phyloP scores from a whole-genome alignment of 1,140 invertebrate genomes.

The Probaryconus sp. region DNA sequence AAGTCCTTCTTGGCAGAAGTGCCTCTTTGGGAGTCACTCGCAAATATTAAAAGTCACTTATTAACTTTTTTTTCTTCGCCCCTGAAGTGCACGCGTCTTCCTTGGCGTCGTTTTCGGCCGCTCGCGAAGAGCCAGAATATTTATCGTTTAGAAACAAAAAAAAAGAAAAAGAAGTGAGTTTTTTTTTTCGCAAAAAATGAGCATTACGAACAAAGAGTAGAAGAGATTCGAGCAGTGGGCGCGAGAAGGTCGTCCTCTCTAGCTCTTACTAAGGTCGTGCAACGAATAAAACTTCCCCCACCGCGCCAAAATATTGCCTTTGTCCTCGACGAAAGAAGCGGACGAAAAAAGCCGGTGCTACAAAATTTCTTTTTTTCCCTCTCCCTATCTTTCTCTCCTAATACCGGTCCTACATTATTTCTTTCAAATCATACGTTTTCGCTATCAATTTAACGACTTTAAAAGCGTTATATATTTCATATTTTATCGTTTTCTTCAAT shows the following conservation, averaged over 20 bases:
- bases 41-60: too few species aligned
- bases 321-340: constrained; percentile 38
- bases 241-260: constrained; percentile 58
- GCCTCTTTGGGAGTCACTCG: too few species aligned
- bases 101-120: constrained; percentile 22
- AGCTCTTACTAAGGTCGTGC: constrained; percentile 54
- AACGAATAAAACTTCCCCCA: constrained; percentile 46
- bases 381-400: constrained; percentile 6
- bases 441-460: too few species aligned
- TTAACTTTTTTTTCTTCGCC: too few species aligned
- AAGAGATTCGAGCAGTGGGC: constrained; percentile 51
- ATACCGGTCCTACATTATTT: background rate
- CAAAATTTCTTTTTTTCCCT: constrained; percentile 26
- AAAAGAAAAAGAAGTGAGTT: background rate
- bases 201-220: constrained; percentile 41
- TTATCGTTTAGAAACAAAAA: constrained; percentile 49
- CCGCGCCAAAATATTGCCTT: constrained; percentile 48
- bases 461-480: too few species aligned
- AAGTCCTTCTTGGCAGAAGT: too few species aligned
- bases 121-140: constrained; percentile 36
- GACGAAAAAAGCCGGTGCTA: constrained; percentile 21
- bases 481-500: too few species aligned
- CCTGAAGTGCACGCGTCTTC: too few species aligned
- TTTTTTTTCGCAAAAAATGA: constrained; percentile 28
- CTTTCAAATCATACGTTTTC: too few species aligned